Evolutionary conservation across 2,888 invertebrate genomes (phyloP), one percentile per base, ranked within the genome.

Genomic region (Azorinus chamasolen): DNA sequence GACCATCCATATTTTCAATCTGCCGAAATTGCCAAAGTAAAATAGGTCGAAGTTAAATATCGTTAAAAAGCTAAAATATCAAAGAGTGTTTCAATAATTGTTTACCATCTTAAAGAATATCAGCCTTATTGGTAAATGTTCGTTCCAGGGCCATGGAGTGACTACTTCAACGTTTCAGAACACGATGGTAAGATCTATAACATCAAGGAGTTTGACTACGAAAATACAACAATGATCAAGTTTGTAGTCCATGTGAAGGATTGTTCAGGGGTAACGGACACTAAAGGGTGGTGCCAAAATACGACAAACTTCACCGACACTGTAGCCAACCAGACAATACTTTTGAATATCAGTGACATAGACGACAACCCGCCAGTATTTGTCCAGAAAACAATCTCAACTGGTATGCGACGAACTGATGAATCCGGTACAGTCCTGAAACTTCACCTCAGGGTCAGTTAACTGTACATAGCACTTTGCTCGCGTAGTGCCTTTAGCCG

Each of bases 281-380:
- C 45, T 1, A 22, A 16, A 12, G n/a, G 57, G 14, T 24, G 14
- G 5, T 66, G 66, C 37, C 37, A 48, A 6, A 39, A 62, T 14
- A 32, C 48, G 2, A 27, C 48, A 1, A 25, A 18, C 18, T 22
- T 20, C 1, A 6, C 37, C 2, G 0, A 16, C 20, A 22, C 20
- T 2, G 25, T 39, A 6, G 37, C 39, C 16, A 39, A 10, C 2
- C 20, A 32, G 39, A 39, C n/a, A 2, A 41, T 73, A 8, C 27
- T 20, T 1, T 45, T 78, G 2, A 27, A 27, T 16, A 32, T 80
- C 3, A 2, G 25, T n/a, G 80, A 80, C 45, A 46, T 59, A 1
- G 69, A 80, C 45, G 80, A 80, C 46, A 76, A 76, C 41, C 63
- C 80, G 8, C 80, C 80, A 2, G 63, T 63, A 0, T 80, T 80